Evolutionary conservation across 2,113 vertebrate species (phyloP), one percentile per base, ranked within the genome.

Genomic region (Scomber japonicus): DNA sequence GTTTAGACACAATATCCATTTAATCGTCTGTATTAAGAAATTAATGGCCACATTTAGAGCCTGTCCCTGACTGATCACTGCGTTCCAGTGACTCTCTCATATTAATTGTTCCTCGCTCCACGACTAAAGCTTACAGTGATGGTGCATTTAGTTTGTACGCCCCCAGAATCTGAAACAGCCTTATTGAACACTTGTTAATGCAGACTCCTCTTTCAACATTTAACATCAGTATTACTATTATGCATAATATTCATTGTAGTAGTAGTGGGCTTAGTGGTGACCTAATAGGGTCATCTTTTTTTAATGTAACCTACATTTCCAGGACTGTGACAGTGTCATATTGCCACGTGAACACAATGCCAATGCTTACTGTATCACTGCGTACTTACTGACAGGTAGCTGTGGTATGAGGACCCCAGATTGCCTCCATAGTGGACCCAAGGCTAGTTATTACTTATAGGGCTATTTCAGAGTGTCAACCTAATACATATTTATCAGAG

Each of bases 101-200:
- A 75, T 56, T 65, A 19, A 74, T 68, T 68, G 35, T 49, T 77
- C 27, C 66, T 13, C 19, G 7, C 64, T 61, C 16, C 46, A 59
- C 60, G 79, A 70, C 54, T 71, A 46, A 70, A 76, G 62, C 57
- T 62, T 30, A 0, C 71, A 66, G 75, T 59, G 64, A 71, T 72
- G 65, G 67, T 80, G 84, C 50, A 67, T 87, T n/a, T 63, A 60
- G 50, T 55, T 82, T 44, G 60, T 50, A 67, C 44, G n/a, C 67
- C 79, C 49, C 27, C 86, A 65, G 17, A 79, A 67, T 64, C 50
- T 49, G 45, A 46, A 81, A 5, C 54, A 70, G 54, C 31, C 57
- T 19, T 49, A 19, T 64, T 19, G 14, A 9, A 35, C 53, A 66
- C 56, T 57, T 14, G 11, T n/a, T 24, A 50, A 51, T 66, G 21